Conservation (phyloP, 2,888 invertebrate genomes). For the Zygothrica quintamaculata region DNA sequence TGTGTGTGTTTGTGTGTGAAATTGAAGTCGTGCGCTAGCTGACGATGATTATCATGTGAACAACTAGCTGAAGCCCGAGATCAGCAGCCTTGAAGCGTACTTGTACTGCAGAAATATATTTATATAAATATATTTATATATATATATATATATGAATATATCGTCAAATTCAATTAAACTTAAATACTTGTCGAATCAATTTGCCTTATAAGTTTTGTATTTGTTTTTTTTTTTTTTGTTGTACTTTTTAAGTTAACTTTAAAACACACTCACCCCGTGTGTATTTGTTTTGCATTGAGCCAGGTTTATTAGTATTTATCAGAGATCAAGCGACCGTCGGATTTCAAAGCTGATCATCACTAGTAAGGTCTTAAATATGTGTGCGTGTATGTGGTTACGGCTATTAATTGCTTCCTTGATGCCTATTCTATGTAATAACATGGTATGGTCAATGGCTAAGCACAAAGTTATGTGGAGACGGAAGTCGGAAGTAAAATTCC, state of each 20-base stretch:
- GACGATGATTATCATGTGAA: constrained; percentile 65
- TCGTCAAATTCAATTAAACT: constrained; percentile 77
- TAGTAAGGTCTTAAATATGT: constrained; percentile 35
- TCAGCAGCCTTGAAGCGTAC: constrained; percentile 62
- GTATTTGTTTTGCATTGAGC: constrained; percentile 78
- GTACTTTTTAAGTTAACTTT: constrained; percentile 15
- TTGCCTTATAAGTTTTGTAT: constrained; percentile 46
- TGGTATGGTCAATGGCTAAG: constrained; percentile 7
- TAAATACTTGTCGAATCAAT: constrained; percentile 78
- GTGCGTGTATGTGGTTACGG: constrained; percentile 32
- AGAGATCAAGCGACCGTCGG: constrained; percentile 29
- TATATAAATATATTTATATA: too few relatives aligned
- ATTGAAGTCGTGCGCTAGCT: constrained; percentile 55
- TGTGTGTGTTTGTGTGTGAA: constrained; percentile 20
- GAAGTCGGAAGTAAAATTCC: constrained; percentile 39
- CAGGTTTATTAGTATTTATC: constrained; percentile 62
- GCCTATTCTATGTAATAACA: constrained; percentile 42
- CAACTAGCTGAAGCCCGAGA: constrained; percentile 37
- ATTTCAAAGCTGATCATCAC: constrained; percentile 47
- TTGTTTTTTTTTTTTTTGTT: not conserved
- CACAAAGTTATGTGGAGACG: constrained; percentile 37
- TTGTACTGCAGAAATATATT: constrained; percentile 64
- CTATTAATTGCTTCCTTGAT: constrained; percentile 68
- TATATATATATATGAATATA: too few relatives aligned
- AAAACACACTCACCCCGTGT: constrained; percentile 44